Evolutionary conservation across 2,797 vertebrate species (phyloP).

Genomic region (Takifugu rubripes): DNA sequence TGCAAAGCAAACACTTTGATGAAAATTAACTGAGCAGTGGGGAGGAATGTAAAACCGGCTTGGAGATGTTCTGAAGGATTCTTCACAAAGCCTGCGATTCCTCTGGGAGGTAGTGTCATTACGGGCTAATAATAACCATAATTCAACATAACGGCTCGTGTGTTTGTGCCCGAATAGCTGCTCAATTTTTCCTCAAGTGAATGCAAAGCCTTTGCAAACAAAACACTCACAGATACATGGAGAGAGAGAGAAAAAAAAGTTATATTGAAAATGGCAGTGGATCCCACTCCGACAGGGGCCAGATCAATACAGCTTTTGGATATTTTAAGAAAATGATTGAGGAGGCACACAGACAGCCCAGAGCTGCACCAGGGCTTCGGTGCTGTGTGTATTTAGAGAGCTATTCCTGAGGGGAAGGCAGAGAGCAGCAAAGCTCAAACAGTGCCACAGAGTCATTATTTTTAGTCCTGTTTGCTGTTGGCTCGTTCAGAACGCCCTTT

Average conservation of each 20-base stretch:
- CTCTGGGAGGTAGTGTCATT: conserved; percentile 56
- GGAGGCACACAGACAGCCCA: conserved; percentile 60
- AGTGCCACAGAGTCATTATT: conserved; percentile 77
- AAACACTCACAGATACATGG: neutral
- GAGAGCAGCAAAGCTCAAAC: conserved; percentile 75
- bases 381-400: conserved; percentile 68
- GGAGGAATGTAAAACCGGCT: conserved; percentile 49
- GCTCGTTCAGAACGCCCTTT: conserved; percentile 63
- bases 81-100: conserved; percentile 36
- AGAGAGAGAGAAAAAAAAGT: conserved; percentile 23
- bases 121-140: conserved; percentile 59
- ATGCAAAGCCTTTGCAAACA: conserved; percentile 26
- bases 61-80: conserved; percentile 38
- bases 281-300: conserved; percentile 49
- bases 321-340: conserved; percentile 72
- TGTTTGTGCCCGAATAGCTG: conserved; percentile 13
- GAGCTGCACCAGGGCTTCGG: conserved; percentile 42
- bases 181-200: conserved; percentile 12
- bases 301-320: conserved; percentile 72
- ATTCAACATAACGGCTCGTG: conserved; percentile 44
- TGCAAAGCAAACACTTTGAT: conserved; percentile 70
- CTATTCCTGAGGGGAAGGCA: conserved; percentile 71
- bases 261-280: conserved; percentile 35
- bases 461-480: conserved; percentile 78
- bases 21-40: conserved; percentile 63